Evolutionary conservation across 2,888 invertebrate species (phyloP).

Genomic region (Pristionchus mayeri): DNA sequence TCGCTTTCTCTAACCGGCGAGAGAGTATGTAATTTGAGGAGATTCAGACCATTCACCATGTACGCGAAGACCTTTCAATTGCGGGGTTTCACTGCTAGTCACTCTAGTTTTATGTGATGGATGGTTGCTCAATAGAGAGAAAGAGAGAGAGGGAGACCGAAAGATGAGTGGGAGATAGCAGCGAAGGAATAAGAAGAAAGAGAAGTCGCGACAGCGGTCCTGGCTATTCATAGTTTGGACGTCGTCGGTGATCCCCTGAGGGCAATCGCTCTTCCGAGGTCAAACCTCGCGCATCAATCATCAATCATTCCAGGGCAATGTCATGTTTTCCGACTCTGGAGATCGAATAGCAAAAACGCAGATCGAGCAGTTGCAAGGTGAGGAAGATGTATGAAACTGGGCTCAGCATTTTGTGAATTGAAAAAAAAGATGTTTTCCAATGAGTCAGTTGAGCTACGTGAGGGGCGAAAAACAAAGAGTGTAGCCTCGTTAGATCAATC

Average conservation of each 20-base stretch:
- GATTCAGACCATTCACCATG: too few species aligned
- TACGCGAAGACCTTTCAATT: too few species aligned
- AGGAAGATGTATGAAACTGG: neutral
- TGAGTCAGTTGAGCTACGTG: neutral
- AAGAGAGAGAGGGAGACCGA: neutral
- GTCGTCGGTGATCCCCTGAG: neutral
- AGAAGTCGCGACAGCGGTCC: neutral
- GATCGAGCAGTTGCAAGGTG: constrained; percentile 90
- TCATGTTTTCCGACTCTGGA: constrained; percentile 95
- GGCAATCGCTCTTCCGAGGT: constrained; percentile 48
- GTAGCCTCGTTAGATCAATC: constrained; percentile 18
- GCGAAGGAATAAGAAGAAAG: neutral
- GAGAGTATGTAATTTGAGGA: too few species aligned
- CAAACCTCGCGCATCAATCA: neutral
- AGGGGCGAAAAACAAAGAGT: neutral
- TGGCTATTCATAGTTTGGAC: constrained; percentile 11
- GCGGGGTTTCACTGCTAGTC: too few species aligned
- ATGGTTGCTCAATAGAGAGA: neutral
- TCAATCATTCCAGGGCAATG: constrained; percentile 87
- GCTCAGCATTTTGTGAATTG: neutral
- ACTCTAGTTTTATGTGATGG: constrained; percentile 22
- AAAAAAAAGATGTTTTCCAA: neutral
- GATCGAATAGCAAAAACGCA: constrained; percentile 98
- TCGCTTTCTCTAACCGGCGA: too few species aligned
- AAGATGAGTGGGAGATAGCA: constrained; percentile 5